Conservation (phyloP, 2,797 vertebrate genomes). For the Danio choprae region DNA sequence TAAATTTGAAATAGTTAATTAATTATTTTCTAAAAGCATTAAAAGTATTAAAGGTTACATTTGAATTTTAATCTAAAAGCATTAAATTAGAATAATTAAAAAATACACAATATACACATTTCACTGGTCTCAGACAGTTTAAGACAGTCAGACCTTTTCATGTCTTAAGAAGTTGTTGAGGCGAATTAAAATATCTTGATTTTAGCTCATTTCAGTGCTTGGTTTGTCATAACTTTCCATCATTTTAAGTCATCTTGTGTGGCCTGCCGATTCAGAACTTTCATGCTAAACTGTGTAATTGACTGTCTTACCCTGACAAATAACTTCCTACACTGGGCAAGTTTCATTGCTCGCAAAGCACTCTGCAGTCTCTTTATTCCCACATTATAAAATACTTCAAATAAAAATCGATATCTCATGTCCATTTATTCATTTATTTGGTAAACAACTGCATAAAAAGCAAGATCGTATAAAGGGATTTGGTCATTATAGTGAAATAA, state of each 20-base stretch:
- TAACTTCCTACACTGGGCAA: background rate
- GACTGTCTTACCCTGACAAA: background rate
- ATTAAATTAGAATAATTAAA: no score
- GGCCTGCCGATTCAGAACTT: background rate
- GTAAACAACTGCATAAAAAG: background rate
- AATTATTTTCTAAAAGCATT: no score
- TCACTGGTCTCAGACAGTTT: no score
- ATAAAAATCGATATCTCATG: conserved; percentile 9
- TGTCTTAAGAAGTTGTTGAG: background rate
- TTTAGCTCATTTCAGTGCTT: background rate
- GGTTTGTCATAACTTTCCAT: background rate
- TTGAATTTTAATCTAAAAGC: no score
- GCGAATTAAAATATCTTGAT: background rate
- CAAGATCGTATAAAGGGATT: background rate
- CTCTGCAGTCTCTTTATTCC: background rate
- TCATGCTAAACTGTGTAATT: background rate
- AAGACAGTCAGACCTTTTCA: no score
- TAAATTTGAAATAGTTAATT: no score
- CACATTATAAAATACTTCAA: background rate
- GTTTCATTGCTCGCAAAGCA: background rate
- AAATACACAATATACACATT: no score
- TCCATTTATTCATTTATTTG: conserved; percentile 5
- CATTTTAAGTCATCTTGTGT: background rate
- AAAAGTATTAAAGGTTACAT: no score
- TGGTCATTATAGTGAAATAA: conserved; percentile 15